Evolutionary conservation across 2,113 vertebrate genomes (phyloP), one percentile per base, ranked within the genome.

Genomic region (Atractosteus spatula): DNA sequence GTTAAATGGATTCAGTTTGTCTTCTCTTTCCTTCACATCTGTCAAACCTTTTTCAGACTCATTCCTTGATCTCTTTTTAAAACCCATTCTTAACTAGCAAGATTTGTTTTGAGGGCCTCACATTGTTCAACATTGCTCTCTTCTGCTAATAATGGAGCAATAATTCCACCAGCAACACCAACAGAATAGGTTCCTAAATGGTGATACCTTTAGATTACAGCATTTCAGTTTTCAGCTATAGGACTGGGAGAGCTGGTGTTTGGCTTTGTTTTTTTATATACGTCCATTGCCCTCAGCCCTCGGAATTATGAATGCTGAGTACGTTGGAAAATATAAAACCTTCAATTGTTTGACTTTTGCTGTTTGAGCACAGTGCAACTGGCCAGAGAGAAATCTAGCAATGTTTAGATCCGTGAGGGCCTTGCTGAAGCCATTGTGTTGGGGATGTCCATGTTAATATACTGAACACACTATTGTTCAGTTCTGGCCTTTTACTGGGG

Each of bases 301-400:
- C 68, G 29, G 67, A 64, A 66, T 68, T 74, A 76, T 68, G 82
- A 82, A 69, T 86, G 82, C 85, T 89, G 86, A 88, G 82, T 77
- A 70, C 44, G 44, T 73, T 70, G 74, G 72, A 85, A 87, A 87
- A 78, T 68, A 66, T 76, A 78, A 82, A 81, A 80, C 78, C 71
- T 79, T 79, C 76, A 81, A 77, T 82, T 83, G 68, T 86, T 85
- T 74, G 65, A 70, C 76, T 78, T 81, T 84, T 86, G 86, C 87
- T 84, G 85, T 75, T 72, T 16, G 73, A 81, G 84, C 84, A 74
- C 43, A 59, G 77, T 72, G 76, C 72, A 73, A 76, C 71, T 68
- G 80, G 77, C 79, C 84, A 81, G 66, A 91, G 88, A 90, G 85
- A 87, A 75, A 91, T 92, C 89, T 85, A 87, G 89, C 84, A 92